Base-by-base conservation (phyloP, 2,888 invertebrate genomes). In the Xestia ashworthii region DNA sequence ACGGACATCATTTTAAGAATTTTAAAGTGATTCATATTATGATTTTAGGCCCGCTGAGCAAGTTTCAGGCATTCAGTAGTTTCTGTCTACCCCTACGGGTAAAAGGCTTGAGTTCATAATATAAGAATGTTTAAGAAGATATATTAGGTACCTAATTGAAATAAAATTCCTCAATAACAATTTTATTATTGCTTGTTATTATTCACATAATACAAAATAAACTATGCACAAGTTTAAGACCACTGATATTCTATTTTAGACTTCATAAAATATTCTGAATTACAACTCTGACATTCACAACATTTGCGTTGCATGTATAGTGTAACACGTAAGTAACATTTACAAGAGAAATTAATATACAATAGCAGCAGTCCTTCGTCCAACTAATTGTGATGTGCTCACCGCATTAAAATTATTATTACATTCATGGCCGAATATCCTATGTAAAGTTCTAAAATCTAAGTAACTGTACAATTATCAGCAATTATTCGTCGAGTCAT, bases 121-220 rank as follows among this genome's bases (percentile, higher is more conserved):
- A 14, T 25, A n/a, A 55, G n/a, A 25, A 55, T n/a, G n/a, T n/a
- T n/a, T n/a, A n/a, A n/a, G n/a, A n/a, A n/a, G n/a, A n/a, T n/a
- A n/a, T n/a, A n/a, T n/a, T n/a, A n/a, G n/a, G n/a, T n/a, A n/a
- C n/a, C n/a, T n/a, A n/a, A 82, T 62, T 60, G 4, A 84, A 83
- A 84, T 50, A 62, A 76, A 81, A 83, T 72, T 90, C 89, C 93
- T 95, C 93, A 94, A 96, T 97, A 97, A 97, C 97, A 97, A 97
- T 97, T 97, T 97, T 96, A 96, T 97, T 97, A 97, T 97, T 97
- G 97, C 97, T 97, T 94, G 97, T 97, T 97, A 97, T 96, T 97
- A 97, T 97, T 97, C 97, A 97, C 97, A 97, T 97, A 97, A 97
- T 97, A 97, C 97, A 97, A 97, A 97, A 97, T 97, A 97, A 97